A percentile compares a stretch with the other conserved stretches of the same genome.
Evolutionary conservation across 2,888 invertebrate genomes (phyloP).

Genomic region (Lumbricus terrestris): DNA sequence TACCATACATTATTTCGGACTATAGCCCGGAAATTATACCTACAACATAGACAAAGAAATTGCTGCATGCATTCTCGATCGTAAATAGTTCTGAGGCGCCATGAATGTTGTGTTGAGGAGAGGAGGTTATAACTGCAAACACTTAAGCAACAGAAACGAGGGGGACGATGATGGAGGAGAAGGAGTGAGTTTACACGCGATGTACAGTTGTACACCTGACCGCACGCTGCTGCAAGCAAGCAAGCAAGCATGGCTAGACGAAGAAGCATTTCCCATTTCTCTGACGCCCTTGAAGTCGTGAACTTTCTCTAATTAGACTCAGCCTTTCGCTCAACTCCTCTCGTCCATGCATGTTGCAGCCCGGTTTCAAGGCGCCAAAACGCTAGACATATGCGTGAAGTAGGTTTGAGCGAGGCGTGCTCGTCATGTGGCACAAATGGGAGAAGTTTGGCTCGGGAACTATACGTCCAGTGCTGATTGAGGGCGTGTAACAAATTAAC

Average conservation of each 20-base stretch:
- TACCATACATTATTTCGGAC: no score
- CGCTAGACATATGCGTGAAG: neutral
- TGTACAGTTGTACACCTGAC: no score
- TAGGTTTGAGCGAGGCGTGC: neutral
- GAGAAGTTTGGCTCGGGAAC: neutral
- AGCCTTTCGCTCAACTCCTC: neutral
- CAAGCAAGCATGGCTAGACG: neutral
- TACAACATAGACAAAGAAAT: no score
- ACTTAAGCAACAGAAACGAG: neutral
- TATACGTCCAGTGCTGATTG: neutral
- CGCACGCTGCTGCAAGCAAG: no score
- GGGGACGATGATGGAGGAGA: no score
- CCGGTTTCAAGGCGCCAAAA: neutral
- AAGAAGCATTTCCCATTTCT: neutral
- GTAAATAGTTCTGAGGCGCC: neutral
- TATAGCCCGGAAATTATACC: no score
- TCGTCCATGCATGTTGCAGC: no score
- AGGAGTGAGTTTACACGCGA: no score
- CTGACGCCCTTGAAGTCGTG: neutral
- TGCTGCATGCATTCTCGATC: neutral
- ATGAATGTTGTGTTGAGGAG: neutral
- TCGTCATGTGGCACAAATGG: no score
- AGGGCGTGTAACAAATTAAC: neutral
- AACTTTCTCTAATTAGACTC: neutral
- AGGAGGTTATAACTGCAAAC: neutral